Conservation (phyloP, 1,140 invertebrate genomes). For the Temnothorax nylanderi region DNA sequence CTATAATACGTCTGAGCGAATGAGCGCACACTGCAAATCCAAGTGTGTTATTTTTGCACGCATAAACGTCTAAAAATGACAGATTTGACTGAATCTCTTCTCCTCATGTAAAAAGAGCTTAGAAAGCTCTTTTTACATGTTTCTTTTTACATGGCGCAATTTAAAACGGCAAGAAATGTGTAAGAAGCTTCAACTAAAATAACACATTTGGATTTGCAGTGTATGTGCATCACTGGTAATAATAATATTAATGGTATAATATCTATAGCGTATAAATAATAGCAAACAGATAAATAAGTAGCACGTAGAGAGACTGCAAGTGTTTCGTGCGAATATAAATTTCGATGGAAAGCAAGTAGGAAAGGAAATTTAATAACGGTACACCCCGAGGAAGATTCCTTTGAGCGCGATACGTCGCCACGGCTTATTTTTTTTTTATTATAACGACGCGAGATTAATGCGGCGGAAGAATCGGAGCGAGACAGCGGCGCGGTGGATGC, state of each 20-base stretch:
- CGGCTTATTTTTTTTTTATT: conserved; percentile 23
- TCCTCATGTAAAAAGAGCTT: too few relatives aligned
- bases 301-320: background rate
- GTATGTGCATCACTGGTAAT: background rate
- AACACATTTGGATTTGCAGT: too few relatives aligned
- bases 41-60: too few relatives aligned
- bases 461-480: conserved; percentile 39
- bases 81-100: too few relatives aligned
- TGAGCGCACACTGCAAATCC: too few relatives aligned
- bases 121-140: too few relatives aligned
- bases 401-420: background rate
- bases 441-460: conserved; percentile 56
- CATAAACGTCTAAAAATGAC: too few relatives aligned
- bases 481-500: conserved; percentile 28
- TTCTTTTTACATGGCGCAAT: too few relatives aligned
- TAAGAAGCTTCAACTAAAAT: too few relatives aligned
- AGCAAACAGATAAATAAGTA: background rate
- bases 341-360: background rate
- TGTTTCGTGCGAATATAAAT: background rate
- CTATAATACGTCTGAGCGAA: too few relatives aligned
- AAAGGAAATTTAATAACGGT: conserved; percentile 35
- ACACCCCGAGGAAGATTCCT: background rate
- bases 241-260: background rate
- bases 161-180: too few relatives aligned
- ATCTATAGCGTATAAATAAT: background rate